Base-by-base conservation (phyloP, 2,113 vertebrate species). In the Tautogolabrus adspersus region DNA sequence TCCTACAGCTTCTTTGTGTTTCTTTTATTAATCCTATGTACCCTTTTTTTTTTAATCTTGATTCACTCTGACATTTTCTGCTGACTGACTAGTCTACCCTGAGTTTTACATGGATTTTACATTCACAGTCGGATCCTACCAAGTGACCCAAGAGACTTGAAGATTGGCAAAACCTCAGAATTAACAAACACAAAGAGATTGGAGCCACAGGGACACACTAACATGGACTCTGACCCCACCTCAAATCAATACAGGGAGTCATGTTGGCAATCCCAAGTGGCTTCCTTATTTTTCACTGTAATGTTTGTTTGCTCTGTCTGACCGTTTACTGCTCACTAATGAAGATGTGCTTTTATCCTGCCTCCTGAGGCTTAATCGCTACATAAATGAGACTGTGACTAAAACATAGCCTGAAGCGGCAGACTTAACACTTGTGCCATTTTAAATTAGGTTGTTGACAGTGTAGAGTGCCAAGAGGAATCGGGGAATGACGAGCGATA, bases 371-470 rank as follows among this genome's bases (percentile, higher is more conserved):
- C 65, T 79, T 79, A 79, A 74, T 83, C 82, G 80, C 49, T 51
- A 51, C 67, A 79, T 70, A 72, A 85, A 69, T 61, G 71, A 52
- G 61, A 63, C 69, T 34, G 16, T 88, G 72, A 88, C 57, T 51
- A 74, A 88, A 72, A 70, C 47, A 69, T 21, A 68, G 64, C 79
- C 70, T 52, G 11, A 68, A 66, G 77, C 64, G 84, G 82, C 42
- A 72, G 75, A 65, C 40, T 77, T 38, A 59, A 63, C 77, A 75
- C 46, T 58, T 44, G 7, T 0, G 47, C 76, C 18, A 77, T 61
- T 79, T 79, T 40, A 56, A 86, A 83, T 87, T 72, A 80, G 46
- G 57, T 16, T 72, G 60, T 47, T 81, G 72, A 70, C 66, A 62
- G n/a, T 23, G 13, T 38, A 49, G 51, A 59, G 44, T 5, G 38